Conservation (phyloP, 2,797 vertebrate genomes). For the Chanos chanos region DNA sequence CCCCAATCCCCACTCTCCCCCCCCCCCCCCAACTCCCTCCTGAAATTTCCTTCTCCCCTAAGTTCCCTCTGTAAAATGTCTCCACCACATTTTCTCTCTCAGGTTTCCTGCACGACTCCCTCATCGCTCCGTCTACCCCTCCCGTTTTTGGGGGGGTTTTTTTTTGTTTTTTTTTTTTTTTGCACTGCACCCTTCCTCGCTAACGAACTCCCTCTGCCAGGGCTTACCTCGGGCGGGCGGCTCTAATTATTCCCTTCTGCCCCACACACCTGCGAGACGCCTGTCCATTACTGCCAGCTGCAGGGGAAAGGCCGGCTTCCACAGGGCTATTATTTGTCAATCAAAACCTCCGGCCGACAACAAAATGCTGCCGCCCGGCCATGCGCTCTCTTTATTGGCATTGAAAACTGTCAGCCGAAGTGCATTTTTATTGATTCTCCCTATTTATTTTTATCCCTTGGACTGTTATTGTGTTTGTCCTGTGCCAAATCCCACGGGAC, state of each 20-base stretch:
- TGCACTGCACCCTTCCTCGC: constrained; percentile 50
- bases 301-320: constrained; percentile 64
- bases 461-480: constrained; percentile 49
- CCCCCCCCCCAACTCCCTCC: background rate
- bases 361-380: constrained; percentile 64
- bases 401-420: constrained; percentile 69
- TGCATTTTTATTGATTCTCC: constrained; percentile 66
- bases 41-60: constrained; percentile 33
- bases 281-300: constrained; percentile 69
- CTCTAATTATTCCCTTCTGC: constrained; percentile 76
- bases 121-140: too few relatives aligned
- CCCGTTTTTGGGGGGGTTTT: too few relatives aligned
- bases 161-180: too few relatives aligned
- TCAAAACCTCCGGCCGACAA: constrained; percentile 69
- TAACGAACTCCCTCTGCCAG: constrained; percentile 70
- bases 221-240: constrained; percentile 71
- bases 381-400: constrained; percentile 62
- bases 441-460: constrained; percentile 58
- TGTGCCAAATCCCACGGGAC: constrained; percentile 21
- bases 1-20: background rate
- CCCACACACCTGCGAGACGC: constrained; percentile 67
- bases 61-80: too few relatives aligned
- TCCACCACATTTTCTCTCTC: too few relatives aligned
- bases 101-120: too few relatives aligned
- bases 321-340: constrained; percentile 77